phyloP scores from a whole-genome alignment of 2,888 invertebrate species.

The Andrena fulva region DNA sequence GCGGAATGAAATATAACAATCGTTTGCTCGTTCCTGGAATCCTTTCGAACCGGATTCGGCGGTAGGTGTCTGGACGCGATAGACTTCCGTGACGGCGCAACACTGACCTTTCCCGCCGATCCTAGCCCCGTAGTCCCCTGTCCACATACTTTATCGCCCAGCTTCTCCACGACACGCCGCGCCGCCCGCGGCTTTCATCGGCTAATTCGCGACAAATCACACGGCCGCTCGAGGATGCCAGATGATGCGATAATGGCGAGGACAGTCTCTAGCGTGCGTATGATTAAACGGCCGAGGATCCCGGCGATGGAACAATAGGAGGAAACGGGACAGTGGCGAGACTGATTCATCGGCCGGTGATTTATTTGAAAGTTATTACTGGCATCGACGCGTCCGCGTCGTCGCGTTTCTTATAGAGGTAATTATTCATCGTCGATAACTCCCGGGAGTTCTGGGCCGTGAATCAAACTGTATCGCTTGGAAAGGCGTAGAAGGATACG shows the following conservation, averaged over 20 bases:
- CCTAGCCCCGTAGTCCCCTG: background rate
- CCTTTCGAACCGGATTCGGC: conserved; percentile 70
- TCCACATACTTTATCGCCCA: conserved; percentile 1
- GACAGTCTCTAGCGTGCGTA: conserved; percentile 15
- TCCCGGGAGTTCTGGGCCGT: background rate
- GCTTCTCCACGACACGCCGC: background rate
- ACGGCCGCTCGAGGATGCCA: background rate
- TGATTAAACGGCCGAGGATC: conserved; percentile 4
- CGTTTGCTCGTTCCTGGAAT: conserved; percentile 45
- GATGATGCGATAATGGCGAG: conserved; percentile 35
- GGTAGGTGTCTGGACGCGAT: conserved; percentile 16
- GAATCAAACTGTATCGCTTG: conserved; percentile 17
- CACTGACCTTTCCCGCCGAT: conserved; percentile 11
- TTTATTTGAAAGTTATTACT: conserved; percentile 22
- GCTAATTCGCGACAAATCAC: conserved; percentile 31
- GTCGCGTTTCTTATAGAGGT: conserved; percentile 4
- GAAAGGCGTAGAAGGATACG: conserved; percentile 32
- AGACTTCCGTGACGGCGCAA: conserved; percentile 46
- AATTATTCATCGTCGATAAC: conserved; percentile 28
- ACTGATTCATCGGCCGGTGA: background rate
- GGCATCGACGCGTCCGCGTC: background rate
- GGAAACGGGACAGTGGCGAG: background rate
- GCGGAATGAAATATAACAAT: conserved; percentile 54
- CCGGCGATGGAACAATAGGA: background rate
- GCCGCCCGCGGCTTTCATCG: background rate